Conservation (phyloP, 2,113 vertebrate genomes). For the Phrynosoma platyrhinos region DNA sequence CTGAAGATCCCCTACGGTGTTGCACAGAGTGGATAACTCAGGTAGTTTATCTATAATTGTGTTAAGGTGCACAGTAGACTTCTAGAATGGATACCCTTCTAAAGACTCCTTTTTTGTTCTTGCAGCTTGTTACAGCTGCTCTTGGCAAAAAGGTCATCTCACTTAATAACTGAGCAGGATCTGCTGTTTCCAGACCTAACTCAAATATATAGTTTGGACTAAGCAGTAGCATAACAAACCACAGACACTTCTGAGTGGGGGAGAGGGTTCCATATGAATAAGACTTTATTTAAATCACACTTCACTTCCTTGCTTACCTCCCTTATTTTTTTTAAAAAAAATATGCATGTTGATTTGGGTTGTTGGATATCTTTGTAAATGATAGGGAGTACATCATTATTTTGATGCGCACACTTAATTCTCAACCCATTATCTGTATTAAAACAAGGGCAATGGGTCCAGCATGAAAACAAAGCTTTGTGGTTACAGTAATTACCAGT, state of each 20-base stretch:
- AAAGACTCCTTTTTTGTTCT: background rate
- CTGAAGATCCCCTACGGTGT: background rate
- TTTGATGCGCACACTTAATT: background rate
- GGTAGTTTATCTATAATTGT: background rate
- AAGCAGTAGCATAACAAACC: background rate
- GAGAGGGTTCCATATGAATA: background rate
- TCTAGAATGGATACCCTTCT: background rate
- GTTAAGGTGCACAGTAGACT: background rate
- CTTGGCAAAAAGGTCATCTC: conserved; percentile 10
- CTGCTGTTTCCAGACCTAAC: background rate
- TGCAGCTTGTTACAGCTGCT: background rate
- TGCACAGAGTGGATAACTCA: background rate
- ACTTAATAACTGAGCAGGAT: background rate
- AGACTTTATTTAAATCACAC: background rate
- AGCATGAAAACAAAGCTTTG: too few species aligned
- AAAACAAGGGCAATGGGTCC: background rate
- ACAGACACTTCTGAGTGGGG: background rate
- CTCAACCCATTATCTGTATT: background rate
- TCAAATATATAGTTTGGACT: background rate
- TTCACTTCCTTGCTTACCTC: background rate
- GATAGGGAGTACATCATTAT: background rate
- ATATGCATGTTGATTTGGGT: background rate
- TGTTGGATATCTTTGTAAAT: background rate
- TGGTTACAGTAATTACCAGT: background rate
- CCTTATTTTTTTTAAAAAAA: too few species aligned